These are phyloP conservation scores for Tolmerus cingulatus DNA, from an alignment of 2,888 invertebrate genomes.

Conservation along the genomic window DNA sequence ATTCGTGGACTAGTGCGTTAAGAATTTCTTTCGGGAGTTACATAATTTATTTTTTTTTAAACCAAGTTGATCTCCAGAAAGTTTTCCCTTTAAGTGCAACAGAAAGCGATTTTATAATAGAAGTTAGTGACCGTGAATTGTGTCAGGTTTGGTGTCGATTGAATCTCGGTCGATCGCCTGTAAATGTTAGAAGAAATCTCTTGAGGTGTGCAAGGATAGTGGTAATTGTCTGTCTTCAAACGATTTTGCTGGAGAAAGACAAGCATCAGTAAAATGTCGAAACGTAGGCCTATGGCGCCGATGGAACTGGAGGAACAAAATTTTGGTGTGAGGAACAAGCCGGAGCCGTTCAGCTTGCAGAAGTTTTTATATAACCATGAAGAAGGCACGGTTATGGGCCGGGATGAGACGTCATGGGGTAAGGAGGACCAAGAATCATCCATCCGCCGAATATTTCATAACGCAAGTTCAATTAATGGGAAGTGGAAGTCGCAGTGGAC, in stretches of 20 bases:
- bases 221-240: neutral
- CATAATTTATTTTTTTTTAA: neutral
- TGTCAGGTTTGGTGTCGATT: neutral
- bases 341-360: slow-evolving; percentile 57
- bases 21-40: neutral
- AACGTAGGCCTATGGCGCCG: slow-evolving; percentile 53
- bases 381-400: slow-evolving; percentile 70
- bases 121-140: neutral
- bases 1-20: slow-evolving; percentile 5
- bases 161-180: neutral
- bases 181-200: neutral
- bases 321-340: slow-evolving; percentile 55
- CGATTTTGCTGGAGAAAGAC: neutral
- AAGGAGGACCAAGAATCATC: slow-evolving; percentile 57
- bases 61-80: neutral
- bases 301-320: slow-evolving; percentile 56
- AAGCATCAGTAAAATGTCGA: slow-evolving; percentile 55
- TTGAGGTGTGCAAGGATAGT: neutral
- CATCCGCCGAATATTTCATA: neutral
- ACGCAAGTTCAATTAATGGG: neutral
- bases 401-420: slow-evolving; percentile 74
- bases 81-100: neutral
- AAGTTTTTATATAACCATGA: slow-evolving; percentile 67
- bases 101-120: neutral
- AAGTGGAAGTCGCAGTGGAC: neutral